Base-by-base conservation (phyloP, 2,113 vertebrate species). In the Periophthalmodon schlosseri region DNA sequence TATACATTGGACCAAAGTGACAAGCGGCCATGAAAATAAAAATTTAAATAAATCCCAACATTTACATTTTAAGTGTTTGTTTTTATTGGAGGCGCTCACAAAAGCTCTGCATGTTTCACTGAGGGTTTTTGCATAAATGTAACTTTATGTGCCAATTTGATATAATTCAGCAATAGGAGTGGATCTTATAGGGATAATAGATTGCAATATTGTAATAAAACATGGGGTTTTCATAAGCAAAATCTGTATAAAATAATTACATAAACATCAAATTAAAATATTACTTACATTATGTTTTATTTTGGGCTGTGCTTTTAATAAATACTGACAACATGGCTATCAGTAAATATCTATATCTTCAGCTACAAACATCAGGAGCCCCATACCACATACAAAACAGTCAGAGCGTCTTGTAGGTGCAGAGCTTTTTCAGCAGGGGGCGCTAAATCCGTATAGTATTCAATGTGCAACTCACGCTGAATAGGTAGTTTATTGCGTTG, bases 161-260 rank as follows among this genome's bases (percentile, higher is more conserved):
- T 84, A 84, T 76, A 77, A 82, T 76, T 88, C 79, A 81, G 75
- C 66, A 46, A 88, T 65, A 86, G 87, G 89, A 91, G 89, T 92
- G 87, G 85, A 71, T 20, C 63, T n/a, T 64, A 33, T 76, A 79
- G 2, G 10, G 9, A 23, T 12, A 57, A 83, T 84, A 78, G 54
- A 79, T 63, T 11, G 16, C 34, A 56, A 50, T 83, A 84, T 44
- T 2, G 20, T 20, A 44, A 65, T n/a, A n/a, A 65, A 36, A 65
- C 63, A 65, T 44, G 39, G 3, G 14, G 16, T 82, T 76, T 69
- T 86, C 67, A 82, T 58, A 77, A 78, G 46, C 67, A 68, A 77
- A 79, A 73, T 28, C 63, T 74, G 75, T 75, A 23, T 75, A 44
- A 44, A 65, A 18, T 9, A 33, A 39, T 36, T 34, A 18, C 16